Conservation (phyloP, 1,140 invertebrate genomes). For the Mercenaria mercenaria region DNA sequence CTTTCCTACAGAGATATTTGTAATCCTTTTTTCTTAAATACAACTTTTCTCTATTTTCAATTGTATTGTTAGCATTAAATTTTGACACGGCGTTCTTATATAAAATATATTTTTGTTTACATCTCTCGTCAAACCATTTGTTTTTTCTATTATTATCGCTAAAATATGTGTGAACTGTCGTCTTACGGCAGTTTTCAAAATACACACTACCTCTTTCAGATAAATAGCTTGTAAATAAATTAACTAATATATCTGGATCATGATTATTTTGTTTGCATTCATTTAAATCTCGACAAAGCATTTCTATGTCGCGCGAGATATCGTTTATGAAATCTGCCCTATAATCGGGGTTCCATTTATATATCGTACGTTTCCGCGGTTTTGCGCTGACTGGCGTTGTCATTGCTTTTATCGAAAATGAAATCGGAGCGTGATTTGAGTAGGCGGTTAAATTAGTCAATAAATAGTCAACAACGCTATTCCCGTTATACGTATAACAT, state of each 20-base stretch:
- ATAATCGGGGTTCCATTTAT: neutral
- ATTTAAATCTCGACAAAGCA: neutral
- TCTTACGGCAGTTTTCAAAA: neutral
- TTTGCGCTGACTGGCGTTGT: neutral
- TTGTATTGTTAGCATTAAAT: neutral
- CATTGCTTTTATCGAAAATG: neutral
- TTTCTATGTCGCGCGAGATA: neutral
- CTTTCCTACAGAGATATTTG: neutral
- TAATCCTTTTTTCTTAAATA: neutral
- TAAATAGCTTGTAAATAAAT: neutral
- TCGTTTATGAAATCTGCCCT: neutral
- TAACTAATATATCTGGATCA: neutral
- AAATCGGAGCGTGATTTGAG: slow-evolving; percentile 14
- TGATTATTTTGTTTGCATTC: neutral
- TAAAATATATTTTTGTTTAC: neutral
- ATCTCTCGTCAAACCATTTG: neutral
- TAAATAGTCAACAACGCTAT: slow-evolving; percentile 12
- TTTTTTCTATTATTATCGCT: neutral
- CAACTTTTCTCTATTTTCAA: neutral
- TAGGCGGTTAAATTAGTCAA: slow-evolving; percentile 24
- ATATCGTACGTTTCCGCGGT: neutral
- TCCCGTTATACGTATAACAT: slow-evolving; percentile 30
- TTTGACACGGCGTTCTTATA: neutral
- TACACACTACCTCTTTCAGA: neutral
- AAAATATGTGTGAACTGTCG: neutral